phyloP scores from a whole-genome alignment of 2,888 invertebrate genomes.

The Oligia fasciuncula region DNA sequence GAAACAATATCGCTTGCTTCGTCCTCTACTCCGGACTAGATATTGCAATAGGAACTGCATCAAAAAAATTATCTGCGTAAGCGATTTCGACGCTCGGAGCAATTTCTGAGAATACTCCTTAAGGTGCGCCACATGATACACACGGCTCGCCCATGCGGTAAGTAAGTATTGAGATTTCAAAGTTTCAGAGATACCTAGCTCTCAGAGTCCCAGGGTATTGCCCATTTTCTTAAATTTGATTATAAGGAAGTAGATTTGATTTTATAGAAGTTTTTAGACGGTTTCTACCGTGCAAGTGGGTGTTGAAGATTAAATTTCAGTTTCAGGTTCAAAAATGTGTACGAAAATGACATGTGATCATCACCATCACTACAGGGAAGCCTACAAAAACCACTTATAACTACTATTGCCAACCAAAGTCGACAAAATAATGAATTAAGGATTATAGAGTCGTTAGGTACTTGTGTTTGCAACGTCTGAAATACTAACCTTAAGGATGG shows the following conservation, averaged over 20 bases:
- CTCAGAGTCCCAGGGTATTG: too few relatives aligned
- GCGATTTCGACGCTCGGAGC: slow-evolving; percentile 7
- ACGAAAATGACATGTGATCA: neutral
- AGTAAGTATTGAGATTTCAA: neutral
- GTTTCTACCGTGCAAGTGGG: neutral
- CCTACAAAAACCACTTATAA: too few relatives aligned
- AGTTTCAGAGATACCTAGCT: neutral
- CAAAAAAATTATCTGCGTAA: slow-evolving; percentile 6
- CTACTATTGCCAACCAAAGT: too few relatives aligned
- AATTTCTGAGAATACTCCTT: slow-evolving; percentile 10
- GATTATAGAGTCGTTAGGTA: too few relatives aligned
- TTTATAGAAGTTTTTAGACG: neutral
- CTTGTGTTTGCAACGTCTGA: too few relatives aligned
- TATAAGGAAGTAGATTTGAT: neutral
- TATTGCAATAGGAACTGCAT: neutral
- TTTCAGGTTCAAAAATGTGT: neutral
- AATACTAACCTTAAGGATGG: too few relatives aligned
- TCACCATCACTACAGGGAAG: neutral
- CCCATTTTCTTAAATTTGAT: neutral
- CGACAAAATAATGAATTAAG: too few relatives aligned
- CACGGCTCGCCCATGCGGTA: neutral
- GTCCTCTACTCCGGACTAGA: neutral
- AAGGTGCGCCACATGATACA: slow-evolving; percentile 1
- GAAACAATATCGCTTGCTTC: neutral
- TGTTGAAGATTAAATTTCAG: neutral